phyloP scores from a whole-genome alignment of 2,888 invertebrate genomes.

The Mesorhabditis spiculigera region DNA sequence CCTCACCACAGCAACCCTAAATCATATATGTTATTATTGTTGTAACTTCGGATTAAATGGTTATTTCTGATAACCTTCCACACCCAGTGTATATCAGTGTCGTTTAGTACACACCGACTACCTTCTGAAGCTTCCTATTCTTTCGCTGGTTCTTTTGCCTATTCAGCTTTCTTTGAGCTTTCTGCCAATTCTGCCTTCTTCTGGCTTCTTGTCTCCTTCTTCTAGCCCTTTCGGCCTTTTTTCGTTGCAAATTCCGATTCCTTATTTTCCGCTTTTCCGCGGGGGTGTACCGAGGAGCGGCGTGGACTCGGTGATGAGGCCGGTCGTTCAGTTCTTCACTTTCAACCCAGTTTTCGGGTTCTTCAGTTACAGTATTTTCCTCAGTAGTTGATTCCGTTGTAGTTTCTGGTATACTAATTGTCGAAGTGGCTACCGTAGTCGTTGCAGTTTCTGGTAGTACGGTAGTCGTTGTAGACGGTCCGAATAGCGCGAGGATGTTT shows the following conservation, averaged over 20 bases:
- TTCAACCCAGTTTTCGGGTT: no score
- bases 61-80: no score
- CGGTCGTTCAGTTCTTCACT: no score
- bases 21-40: no score
- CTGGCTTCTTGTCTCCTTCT: not conserved
- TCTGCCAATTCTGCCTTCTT: not conserved
- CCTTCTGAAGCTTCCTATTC: no score
- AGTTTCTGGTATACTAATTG: not conserved
- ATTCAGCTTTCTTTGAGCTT: slow-evolving; percentile 3
- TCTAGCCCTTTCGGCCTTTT: not conserved
- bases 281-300: no score
- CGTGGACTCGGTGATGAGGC: no score
- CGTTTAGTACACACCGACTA: no score
- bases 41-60: no score
- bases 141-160: not conserved
- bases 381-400: slow-evolving; percentile 4
- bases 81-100: no score
- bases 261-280: no score
- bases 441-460: not conserved
- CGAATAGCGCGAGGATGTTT: not conserved
- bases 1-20: no score
- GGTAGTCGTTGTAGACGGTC: slow-evolving; percentile 1
- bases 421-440: not conserved
- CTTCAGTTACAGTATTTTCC: not conserved
- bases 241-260: not conserved